Conservation (phyloP, 2,888 invertebrate species). For the Druceiella hillmani region DNA sequence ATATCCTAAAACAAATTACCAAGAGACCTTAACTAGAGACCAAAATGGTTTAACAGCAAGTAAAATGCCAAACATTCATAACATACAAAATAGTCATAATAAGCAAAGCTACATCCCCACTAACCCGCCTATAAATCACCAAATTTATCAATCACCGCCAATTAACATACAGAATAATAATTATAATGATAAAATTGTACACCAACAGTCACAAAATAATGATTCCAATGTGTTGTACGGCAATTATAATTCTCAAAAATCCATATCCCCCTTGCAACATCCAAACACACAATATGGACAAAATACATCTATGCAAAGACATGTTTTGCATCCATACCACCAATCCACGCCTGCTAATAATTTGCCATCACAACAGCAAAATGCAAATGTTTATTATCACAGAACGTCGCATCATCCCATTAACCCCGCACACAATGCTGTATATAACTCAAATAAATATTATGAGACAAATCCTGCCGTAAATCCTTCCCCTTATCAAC, state of each 20-base stretch:
- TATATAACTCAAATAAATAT: constrained; percentile 33
- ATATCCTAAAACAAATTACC: constrained; percentile 39
- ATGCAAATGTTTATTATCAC: constrained; percentile 42
- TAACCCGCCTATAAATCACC: constrained; percentile 29
- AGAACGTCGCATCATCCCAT: constrained; percentile 36
- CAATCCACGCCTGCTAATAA: constrained; percentile 31
- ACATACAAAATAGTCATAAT: too few relatives aligned
- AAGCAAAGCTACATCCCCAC: too few relatives aligned
- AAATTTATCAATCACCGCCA: constrained; percentile 40
- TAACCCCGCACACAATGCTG: constrained; percentile 28
- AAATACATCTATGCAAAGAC: constrained; percentile 32
- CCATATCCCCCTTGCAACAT: constrained; percentile 34
- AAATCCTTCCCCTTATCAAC: constrained; percentile 41
- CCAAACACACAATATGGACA: constrained; percentile 33
- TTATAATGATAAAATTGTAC: constrained; percentile 15
- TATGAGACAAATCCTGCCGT: constrained; percentile 31
- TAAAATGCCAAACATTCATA: constrained; percentile 2
- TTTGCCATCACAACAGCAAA: constrained; percentile 35
- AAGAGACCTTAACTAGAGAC: constrained; percentile 36
- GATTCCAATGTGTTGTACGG: constrained; percentile 36
- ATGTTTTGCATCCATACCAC: constrained; percentile 38
- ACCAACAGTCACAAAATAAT: constrained; percentile 32
- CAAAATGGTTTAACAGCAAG: constrained; percentile 31
- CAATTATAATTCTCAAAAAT: constrained; percentile 6
- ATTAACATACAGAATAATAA: too few relatives aligned